Percentiles rank a stretch among this genome's conserved stretches.
phyloP scores from a whole-genome alignment of 2,113 vertebrate genomes.

The Polypterus senegalus region DNA sequence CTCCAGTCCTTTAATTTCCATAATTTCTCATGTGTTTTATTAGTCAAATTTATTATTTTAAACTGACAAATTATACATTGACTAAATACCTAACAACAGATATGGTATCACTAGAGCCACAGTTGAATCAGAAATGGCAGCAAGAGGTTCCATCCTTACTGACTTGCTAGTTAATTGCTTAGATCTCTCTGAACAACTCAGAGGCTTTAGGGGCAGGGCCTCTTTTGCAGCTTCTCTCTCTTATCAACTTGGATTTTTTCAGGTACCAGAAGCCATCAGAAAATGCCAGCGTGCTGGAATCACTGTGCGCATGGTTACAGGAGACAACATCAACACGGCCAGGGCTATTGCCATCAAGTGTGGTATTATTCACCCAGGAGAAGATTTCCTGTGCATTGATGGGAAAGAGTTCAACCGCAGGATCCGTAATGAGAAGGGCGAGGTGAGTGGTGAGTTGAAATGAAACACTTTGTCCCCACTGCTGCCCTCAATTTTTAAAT shows the following conservation, averaged over 20 bases:
- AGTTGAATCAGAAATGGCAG: no score
- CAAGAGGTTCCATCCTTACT: no score
- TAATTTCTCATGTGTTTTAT: no score
- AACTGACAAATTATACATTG: no score
- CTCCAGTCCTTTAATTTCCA: no score
- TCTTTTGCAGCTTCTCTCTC: no score
- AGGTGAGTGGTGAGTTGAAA: slow-evolving; percentile 44
- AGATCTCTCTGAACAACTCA: no score
- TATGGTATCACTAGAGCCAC: no score
- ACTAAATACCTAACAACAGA: no score
- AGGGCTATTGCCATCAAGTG: slow-evolving; percentile 96
- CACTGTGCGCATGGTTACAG: slow-evolving; percentile 95
- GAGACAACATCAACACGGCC: slow-evolving; percentile 97
- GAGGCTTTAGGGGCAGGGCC: no score
- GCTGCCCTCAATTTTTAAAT: background rate
- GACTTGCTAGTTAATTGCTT: no score
- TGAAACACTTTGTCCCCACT: background rate
- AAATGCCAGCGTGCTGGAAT: slow-evolving; percentile 94
- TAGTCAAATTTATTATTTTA: no score
- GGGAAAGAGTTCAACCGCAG: slow-evolving; percentile 96
- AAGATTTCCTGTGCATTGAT: slow-evolving; percentile 93
- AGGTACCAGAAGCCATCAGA: slow-evolving; percentile 91
- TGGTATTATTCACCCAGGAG: slow-evolving; percentile 90
- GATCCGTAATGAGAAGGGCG: slow-evolving; percentile 94
- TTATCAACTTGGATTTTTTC: background rate